Conservation (phyloP, 2,888 invertebrate genomes). For the Hedychridium roseum region DNA sequence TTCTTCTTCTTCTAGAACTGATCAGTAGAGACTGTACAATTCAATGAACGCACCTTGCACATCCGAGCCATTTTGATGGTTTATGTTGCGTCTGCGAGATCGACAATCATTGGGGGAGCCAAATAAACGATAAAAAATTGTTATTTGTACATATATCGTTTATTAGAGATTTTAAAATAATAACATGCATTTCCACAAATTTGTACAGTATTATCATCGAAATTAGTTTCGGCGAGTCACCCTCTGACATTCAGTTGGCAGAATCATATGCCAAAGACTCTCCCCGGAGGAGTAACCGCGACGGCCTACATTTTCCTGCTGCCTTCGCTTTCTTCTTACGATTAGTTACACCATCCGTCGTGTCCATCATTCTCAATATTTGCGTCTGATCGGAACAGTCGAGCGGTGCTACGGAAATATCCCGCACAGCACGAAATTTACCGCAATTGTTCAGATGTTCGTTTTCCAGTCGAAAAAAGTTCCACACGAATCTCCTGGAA, state of each 20-base stretch:
- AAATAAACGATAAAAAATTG: too few relatives aligned
- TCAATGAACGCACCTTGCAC: too few relatives aligned
- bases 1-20: too few relatives aligned
- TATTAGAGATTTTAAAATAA: too few relatives aligned
- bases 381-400: slow-evolving; percentile 91
- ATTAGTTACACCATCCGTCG: slow-evolving; percentile 80
- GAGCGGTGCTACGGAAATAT: slow-evolving; percentile 94
- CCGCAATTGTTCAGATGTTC: slow-evolving; percentile 99
- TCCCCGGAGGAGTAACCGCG: slow-evolving; percentile 52
- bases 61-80: too few relatives aligned
- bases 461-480: slow-evolving; percentile 98
- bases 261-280: slow-evolving; percentile 62
- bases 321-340: slow-evolving; percentile 43
- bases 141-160: too few relatives aligned
- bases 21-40: too few relatives aligned
- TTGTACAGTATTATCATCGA: too few relatives aligned
- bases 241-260: slow-evolving; percentile 52
- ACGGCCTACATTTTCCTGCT: slow-evolving; percentile 23
- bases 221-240: too few relatives aligned
- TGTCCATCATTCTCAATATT: slow-evolving; percentile 95
- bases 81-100: too few relatives aligned
- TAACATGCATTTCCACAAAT: too few relatives aligned
- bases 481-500: slow-evolving; percentile 97
- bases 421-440: slow-evolving; percentile 96
- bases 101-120: too few relatives aligned